Evolutionary conservation across 2,797 vertebrate genomes (phyloP), one percentile per base, ranked within the genome.

Genomic region (Hirundo rustica): DNA sequence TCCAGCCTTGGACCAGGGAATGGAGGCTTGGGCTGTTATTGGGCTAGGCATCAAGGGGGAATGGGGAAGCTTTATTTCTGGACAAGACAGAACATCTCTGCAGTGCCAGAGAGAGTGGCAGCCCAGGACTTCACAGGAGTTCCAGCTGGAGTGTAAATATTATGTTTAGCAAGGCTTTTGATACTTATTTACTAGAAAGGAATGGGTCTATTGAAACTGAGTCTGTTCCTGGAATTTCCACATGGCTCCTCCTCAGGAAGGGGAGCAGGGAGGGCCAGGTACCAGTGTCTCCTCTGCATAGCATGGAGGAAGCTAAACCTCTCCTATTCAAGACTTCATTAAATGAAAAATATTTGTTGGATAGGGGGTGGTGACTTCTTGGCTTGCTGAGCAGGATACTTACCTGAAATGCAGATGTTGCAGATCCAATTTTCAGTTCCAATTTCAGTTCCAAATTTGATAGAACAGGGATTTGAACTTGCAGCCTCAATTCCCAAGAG

Each of bases 331-430:
- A 64, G 51, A 66, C 44, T 42, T 73, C 29, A 64, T 79, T 70
- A 64, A 88, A 88, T 27, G 7, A 73, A 84, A 84, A 72, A 70
- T 8, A 19, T 47, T 83, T 44, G 16, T 45, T 66, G 70, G 19
- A 48, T 38, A 88, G 70, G 11, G 9, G 60, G 60, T 62, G 40
- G 19, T 70, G 77, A 76, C 85, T 77, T 94, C 61, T 67, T 80
- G 68, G n/a, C 67, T 93, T 93, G 29, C 79, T 81, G 47, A 94
- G 62, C 15, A 62, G 55, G 55, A 76, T 48, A 38, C 19, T 95
- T 84, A 47, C 70, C 70, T 84, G 70, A 96, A 93, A 92, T 53
- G 80, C 66, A 93, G 58, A 88, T 93, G 73, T 94, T 62, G 68
- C 51, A 89, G 36, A 84, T 92, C 12, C 51, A 86, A 62, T 86